These are phyloP conservation scores for Lateolabrax maculatus DNA, from an alignment of 2,797 vertebrate genomes.

Conservation along the genomic window DNA sequence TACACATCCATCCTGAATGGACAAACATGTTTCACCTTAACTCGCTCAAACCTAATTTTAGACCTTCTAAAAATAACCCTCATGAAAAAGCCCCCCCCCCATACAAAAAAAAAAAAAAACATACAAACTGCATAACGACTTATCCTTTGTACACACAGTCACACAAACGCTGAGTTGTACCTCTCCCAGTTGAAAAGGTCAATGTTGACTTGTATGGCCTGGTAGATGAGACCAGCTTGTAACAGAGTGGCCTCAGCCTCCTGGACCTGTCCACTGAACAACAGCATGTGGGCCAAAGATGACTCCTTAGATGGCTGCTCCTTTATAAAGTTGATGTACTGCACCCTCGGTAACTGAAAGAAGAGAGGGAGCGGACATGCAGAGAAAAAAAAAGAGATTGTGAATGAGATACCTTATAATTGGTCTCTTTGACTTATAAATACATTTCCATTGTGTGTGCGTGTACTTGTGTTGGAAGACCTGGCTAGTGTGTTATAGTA, in stretches of 20 bases:
- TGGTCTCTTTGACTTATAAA: not conserved
- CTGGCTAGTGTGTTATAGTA: not conserved
- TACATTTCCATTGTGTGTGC: not conserved
- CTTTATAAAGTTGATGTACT: slow-evolving; percentile 94
- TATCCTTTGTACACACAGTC: not conserved
- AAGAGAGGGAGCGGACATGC: not conserved
- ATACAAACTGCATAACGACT: slow-evolving; percentile 1
- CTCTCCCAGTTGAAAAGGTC: slow-evolving; percentile 97
- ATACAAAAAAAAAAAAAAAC: too few species aligned
- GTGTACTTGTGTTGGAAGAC: not conserved
- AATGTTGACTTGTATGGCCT: slow-evolving; percentile 95
- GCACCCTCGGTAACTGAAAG: slow-evolving; percentile 92
- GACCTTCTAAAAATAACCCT: slow-evolving; percentile 12
- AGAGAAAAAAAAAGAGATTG: not conserved
- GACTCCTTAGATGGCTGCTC: slow-evolving; percentile 96
- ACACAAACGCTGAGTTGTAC: slow-evolving; percentile 76
- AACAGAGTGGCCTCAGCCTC: slow-evolving; percentile 94
- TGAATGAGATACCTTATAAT: not conserved
- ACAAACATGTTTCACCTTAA: slow-evolving; percentile 13
- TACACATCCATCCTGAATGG: not conserved
- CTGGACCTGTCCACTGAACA: slow-evolving; percentile 93
- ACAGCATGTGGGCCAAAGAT: slow-evolving; percentile 90
- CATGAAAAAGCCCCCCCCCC: slow-evolving; percentile 2
- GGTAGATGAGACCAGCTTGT: slow-evolving; percentile 93
- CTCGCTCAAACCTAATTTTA: slow-evolving; percentile 13